These are phyloP conservation scores for Chrysaora quinquecirrha DNA, from an alignment of 30 jellyfish, hydroid and myxozoan species.

Conservation along the genomic window DNA sequence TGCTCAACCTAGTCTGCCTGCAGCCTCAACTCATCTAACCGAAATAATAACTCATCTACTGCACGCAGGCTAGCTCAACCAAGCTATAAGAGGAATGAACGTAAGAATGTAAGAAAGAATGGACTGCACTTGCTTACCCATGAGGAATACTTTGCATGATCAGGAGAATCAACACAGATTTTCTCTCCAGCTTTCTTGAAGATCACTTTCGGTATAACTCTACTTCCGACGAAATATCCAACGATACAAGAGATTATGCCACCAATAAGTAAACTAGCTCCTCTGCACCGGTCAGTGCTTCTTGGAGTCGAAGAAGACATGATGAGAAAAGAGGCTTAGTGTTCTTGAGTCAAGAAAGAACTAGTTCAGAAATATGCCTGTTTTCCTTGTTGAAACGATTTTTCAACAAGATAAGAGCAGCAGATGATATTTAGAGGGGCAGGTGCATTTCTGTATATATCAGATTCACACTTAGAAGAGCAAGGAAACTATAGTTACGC, in stretches of 20 bases:
- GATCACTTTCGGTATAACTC: constrained; percentile 5
- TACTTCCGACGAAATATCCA: constrained; percentile 29
- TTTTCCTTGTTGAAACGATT: not conserved
- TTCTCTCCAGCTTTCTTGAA: not conserved
- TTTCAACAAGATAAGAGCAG: too few species aligned
- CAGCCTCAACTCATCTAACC: too few species aligned
- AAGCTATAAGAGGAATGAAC: too few species aligned
- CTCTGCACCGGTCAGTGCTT: constrained; percentile 31
- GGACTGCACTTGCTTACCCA: constrained; percentile 79
- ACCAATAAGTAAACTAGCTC: constrained; percentile 6
- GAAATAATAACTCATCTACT: too few species aligned
- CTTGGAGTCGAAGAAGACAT: not conserved
- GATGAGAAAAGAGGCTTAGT: too few species aligned
- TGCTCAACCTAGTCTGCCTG: too few species aligned
- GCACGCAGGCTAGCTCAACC: too few species aligned
- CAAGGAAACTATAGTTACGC: too few species aligned
- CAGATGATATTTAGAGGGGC: too few species aligned
- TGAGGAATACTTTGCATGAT: not conserved
- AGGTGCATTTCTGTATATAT: too few species aligned
- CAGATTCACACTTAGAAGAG: too few species aligned
- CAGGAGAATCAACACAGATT: constrained; percentile 46
- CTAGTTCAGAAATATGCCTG: not conserved
- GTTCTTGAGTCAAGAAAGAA: not conserved
- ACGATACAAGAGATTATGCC: constrained; percentile 17
- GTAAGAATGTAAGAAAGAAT: too few species aligned